Base-by-base conservation (phyloP, 2,113 vertebrate species). In the Psettodes erumei region DNA sequence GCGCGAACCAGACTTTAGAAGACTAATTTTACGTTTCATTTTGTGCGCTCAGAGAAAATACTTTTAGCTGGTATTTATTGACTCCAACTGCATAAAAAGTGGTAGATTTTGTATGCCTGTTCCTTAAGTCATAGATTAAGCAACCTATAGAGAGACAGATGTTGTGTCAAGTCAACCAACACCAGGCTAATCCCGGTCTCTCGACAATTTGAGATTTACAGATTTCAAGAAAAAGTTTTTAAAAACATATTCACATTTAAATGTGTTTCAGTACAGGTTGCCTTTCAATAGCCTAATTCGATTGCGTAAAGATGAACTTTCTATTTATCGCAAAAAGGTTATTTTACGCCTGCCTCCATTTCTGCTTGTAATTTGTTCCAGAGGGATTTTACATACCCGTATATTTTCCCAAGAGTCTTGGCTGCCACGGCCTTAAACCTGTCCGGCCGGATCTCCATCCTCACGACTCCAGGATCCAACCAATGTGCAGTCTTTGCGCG, bases 371-470 rank as follows among this genome's bases (percentile, higher is more conserved):
- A 58, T 65, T 33, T 30, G 9, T 16, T 25, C 21, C 28, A 58
- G 42, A 76, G 35, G 15, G 8, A 54, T 43, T 71, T 53, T 76
- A 91, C 90, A 55, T 91, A 94, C 93, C 92, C 92, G 83, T 94
- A 91, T 66, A 94, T 91, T 84, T 93, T 94, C 51, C 93, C 93
- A 16, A 94, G 91, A 67, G 93, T 91, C 84, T 80, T 91, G 83
- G 90, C 93, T 63, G 93, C 92, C 56, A 83, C 91, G 56, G 85
- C 87, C 88, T 93, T 94, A 56, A 93, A 91, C 88, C 93, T 90
- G 67, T 94, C 93, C 87, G 90, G 82, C 84, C 92, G 92, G 89
- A 94, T 75, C 88, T 94, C 93, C 93, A 94, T 94, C 89, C 84
- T 94, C 61, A 69, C 90, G 65, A 30, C 83, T 92, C 91, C 91